Evolutionary conservation across 2,888 invertebrate species (phyloP), one percentile per base, ranked within the genome.

Genomic region (Chrysolina americana): DNA sequence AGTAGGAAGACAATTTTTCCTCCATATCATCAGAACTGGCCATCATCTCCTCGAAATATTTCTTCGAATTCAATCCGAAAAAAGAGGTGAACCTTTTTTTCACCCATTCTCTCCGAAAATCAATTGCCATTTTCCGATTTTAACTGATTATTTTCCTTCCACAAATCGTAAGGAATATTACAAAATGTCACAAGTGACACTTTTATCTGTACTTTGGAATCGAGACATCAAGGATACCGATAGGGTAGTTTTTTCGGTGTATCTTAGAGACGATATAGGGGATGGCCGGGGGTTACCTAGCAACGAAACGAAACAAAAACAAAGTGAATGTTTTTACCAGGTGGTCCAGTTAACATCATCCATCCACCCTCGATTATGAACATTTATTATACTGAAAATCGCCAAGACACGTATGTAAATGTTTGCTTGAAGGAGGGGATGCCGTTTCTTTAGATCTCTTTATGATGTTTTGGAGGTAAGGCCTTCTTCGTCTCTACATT

Each of bases 51-150:
- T 92, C 91, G 85, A 93, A 92, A 66, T 89, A 87, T 19, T 90
- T 82, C 0, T 89, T 90, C 6, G 91, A 90, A 74, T 90, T 89
- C 23, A 91, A 87, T 76, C 92, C 92, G 15, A 93, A 89, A 82
- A 89, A 91, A 1, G 89, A 87, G 13, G 91, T 86, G 41, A 94
- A 90, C 74, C 90, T 90, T 0, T 93, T 90, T 84, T 92, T 92
- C 41, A 95, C 89, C 95, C 95, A 95, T 79, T 90, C 88, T 21
- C 93, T 86, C 69, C 95, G 90, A 41, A 89, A 90, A 82, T 94
- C 93, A 8, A 28, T 56, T 1, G 69, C 62, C 72, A 75, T 75
- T 62, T 66, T 70, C 21, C n/a, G 28, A 17, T 56, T 36, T 8
- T 68, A 41, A 19, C 5, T 2, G 36, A n/a, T 36, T 59, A 36